Base-by-base conservation (phyloP, 2,888 invertebrate genomes). In the Macaria notata region DNA sequence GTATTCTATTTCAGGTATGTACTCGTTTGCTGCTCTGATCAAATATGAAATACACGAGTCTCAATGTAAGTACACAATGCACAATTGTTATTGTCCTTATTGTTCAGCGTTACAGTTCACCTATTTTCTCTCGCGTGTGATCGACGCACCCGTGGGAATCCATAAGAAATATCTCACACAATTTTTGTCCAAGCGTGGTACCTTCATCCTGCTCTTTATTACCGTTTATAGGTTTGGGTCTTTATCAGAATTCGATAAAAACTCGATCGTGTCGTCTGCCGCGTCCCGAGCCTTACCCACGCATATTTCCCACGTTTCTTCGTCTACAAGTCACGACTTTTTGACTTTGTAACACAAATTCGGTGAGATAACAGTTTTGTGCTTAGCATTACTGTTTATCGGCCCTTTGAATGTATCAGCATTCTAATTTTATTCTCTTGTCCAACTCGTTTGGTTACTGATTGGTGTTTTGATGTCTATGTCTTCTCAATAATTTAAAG, bases 271-370 rank as follows among this genome's bases (percentile, higher is more conserved):
- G 81, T 73, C 73, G 72, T 70, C 68, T 64, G 63, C 67, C 66
- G 63, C 9, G 48, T 29, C 45, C 54, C 51, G 49, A 68, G 63
- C 69, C 70, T 66, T 73, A 69, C 76, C 75, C 74, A 78, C 77
- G 75, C 72, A 67, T 75, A 75, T 79, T 84, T 86, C 85, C 80
- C 86, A 86, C 84, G 84, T 75, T 81, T 75, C 73, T 65, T 64
- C 67, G 64, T 68, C 70, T 71, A 69, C 64, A 72, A 76, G 76
- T 81, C 78, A 83, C 79, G 78, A 76, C 68, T 66, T 64, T 71
- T 76, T 75, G 65, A 70, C 63, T 66, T 57, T 48, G 49, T 65
- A 63, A 61, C 59, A 63, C 64, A 53, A 61, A 70, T 70, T 72
- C 67, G 63, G 45, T 31, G 51, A 59, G 66, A 68, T 72, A 69